These are phyloP conservation scores for Oryzias dopingdopingensis DNA, from an alignment of 2,797 vertebrate species.

Conservation along the genomic window DNA sequence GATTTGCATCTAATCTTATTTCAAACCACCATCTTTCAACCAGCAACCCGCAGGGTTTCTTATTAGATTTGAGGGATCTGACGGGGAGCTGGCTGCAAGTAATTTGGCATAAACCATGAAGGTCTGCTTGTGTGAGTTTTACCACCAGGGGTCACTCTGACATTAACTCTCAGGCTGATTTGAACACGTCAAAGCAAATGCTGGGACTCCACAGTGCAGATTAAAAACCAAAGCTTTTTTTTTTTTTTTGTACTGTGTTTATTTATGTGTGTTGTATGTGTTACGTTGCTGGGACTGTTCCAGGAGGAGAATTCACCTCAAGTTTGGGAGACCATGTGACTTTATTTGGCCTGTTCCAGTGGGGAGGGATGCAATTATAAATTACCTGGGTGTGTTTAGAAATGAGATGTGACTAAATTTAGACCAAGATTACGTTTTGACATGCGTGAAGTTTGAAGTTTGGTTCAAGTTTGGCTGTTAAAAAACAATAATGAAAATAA, in stretches of 20 bases:
- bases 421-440: too few species aligned
- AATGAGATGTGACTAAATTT: too few species aligned
- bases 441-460: too few species aligned
- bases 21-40: not conserved
- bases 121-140: conserved; percentile 25
- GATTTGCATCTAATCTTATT: conserved; percentile 28
- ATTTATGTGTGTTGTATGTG: conserved; percentile 1
- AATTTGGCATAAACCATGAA: conserved; percentile 1
- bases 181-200: not conserved
- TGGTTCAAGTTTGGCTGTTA: too few species aligned
- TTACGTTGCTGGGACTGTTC: too few species aligned
- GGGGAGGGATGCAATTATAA: too few species aligned
- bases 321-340: too few species aligned
- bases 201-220: not conserved
- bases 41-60: conserved; percentile 1
- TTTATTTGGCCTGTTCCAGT: too few species aligned
- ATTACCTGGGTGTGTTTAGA: too few species aligned
- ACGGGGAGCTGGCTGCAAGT: conserved; percentile 4
- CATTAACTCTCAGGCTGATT: conserved; percentile 30
- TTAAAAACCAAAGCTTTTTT: conserved; percentile 2
- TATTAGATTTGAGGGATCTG: not conserved
- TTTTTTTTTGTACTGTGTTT: not conserved
- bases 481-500: too few species aligned
- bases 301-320: too few species aligned
- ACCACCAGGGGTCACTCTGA: conserved; percentile 72